These are phyloP conservation scores for Euspilapteryx auroguttella DNA, from an alignment of 2,888 invertebrate genomes.

Conservation along the genomic window DNA sequence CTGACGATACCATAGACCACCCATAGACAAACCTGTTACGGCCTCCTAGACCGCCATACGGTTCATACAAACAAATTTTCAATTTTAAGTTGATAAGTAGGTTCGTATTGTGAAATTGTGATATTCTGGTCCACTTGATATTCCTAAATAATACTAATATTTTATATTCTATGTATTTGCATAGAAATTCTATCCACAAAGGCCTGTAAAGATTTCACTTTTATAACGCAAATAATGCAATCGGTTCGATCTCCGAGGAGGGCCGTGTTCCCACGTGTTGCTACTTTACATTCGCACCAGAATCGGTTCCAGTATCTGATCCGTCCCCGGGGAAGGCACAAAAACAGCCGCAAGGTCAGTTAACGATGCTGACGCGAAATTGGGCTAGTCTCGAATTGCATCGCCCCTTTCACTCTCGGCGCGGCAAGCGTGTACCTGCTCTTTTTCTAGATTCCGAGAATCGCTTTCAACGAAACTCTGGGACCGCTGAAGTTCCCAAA, in stretches of 20 bases:
- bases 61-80: no score
- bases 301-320: conserved; percentile 14
- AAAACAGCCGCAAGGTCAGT: conserved; percentile 46
- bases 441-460: conserved; percentile 51
- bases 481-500: no score
- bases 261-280: conserved; percentile 49
- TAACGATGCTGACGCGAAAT: conserved; percentile 28
- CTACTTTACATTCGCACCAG: conserved; percentile 35
- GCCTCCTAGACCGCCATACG: no score
- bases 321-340: conserved; percentile 23
- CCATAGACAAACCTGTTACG: no score
- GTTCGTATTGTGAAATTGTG: no score
- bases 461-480: no score
- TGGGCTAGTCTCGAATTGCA: conserved; percentile 52
- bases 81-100: no score
- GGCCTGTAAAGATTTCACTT: conserved; percentile 1
- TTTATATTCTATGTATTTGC: no score
- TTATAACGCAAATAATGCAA: conserved; percentile 40
- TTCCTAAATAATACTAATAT: no score
- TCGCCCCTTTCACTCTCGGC: conserved; percentile 59
- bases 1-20: no score
- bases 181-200: no score
- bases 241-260: conserved; percentile 21
- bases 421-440: conserved; percentile 53
- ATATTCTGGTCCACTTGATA: no score